phyloP scores from a whole-genome alignment of 2,797 vertebrate species.

The Aldrovandia affinis region DNA sequence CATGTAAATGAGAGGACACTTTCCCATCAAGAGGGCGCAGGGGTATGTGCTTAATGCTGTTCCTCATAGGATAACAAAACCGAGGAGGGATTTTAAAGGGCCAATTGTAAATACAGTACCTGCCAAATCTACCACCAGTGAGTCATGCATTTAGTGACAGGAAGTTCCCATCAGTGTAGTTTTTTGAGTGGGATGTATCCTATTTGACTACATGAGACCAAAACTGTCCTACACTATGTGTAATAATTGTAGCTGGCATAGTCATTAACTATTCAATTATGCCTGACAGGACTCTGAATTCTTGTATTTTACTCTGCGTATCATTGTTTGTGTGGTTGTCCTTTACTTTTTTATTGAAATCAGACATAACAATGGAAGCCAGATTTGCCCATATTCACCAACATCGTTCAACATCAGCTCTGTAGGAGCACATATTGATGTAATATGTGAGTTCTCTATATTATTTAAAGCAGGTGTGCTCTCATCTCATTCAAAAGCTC shows the following conservation, averaged over 20 bases:
- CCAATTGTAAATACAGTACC: background rate
- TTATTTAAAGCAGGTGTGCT: background rate
- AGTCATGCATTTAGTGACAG: background rate
- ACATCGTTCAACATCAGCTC: background rate
- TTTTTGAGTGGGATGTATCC: background rate
- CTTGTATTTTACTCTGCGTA: background rate
- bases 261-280: constrained; percentile 9
- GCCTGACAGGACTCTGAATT: background rate
- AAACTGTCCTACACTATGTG: background rate
- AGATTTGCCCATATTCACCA: background rate
- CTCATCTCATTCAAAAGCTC: background rate
- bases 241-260: background rate
- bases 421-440: background rate
- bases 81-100: background rate
- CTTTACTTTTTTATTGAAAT: background rate
- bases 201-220: background rate
- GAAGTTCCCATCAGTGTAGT: background rate
- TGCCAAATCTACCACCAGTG: background rate
- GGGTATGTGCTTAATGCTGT: background rate
- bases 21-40: too few relatives aligned
- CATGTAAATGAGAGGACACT: too few relatives aligned
- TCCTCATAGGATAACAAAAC: background rate
- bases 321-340: background rate
- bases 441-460: background rate
- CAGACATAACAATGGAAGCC: background rate